Evolutionary conservation across 2,888 invertebrate species (phyloP).

Genomic region (Parnassius mnemosyne): DNA sequence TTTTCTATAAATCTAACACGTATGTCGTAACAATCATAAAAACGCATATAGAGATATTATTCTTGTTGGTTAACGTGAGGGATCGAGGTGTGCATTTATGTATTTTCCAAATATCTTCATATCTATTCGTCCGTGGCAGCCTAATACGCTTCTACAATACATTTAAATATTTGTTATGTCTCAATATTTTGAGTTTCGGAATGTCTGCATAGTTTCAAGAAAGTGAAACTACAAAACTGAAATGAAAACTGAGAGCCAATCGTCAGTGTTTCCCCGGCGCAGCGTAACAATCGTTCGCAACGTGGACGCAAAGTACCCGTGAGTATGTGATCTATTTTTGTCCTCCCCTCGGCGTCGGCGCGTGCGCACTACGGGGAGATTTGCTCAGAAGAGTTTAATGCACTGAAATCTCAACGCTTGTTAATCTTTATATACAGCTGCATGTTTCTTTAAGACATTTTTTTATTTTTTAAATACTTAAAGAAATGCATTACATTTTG

Average conservation of each 20-base stretch:
- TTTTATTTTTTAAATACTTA: neutral
- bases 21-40: too few species aligned
- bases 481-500: neutral
- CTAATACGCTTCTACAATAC: too few species aligned
- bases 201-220: too few species aligned
- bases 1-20: too few species aligned
- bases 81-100: too few species aligned
- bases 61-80: too few species aligned
- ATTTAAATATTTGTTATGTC: too few species aligned
- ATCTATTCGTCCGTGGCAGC: too few species aligned
- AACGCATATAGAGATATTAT: too few species aligned
- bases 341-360: conserved; percentile 57
- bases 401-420: conserved; percentile 42
- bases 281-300: neutral
- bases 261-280: conserved; percentile 1
- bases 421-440: conserved; percentile 22
- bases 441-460: conserved; percentile 11
- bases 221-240: neutral
- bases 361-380: conserved; percentile 51
- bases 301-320: conserved; percentile 49
- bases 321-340: conserved; percentile 62
- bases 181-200: too few species aligned
- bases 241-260: conserved; percentile 4
- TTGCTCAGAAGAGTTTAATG: conserved; percentile 59
- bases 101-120: too few species aligned